A percentile compares a stretch with the other conserved stretches of the same genome.
Evolutionary conservation across 2,113 vertebrate species (phyloP).

Genomic region (Elanoides forficatus): DNA sequence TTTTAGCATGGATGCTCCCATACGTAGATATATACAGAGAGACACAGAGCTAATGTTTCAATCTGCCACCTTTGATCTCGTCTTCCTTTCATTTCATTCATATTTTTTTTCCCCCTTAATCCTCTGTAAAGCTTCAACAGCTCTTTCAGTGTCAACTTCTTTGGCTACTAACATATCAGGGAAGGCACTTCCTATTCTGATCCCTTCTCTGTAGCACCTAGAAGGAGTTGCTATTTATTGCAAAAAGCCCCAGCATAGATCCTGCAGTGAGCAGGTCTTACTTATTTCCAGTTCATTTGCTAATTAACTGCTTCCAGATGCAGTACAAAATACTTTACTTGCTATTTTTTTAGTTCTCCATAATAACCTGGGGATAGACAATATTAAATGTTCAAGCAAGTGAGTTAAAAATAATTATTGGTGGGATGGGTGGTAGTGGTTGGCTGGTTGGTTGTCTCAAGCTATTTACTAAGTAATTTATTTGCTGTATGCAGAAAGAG

Average conservation of each 20-base stretch:
- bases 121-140: neutral
- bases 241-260: neutral
- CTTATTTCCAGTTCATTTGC: conserved; percentile 45
- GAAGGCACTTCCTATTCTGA: neutral
- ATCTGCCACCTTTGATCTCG: neutral
- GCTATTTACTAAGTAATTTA: conserved; percentile 36
- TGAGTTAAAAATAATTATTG: neutral
- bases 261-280: neutral
- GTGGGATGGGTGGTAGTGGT: neutral
- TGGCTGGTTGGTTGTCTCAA: conserved; percentile 9
- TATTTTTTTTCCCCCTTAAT: neutral
- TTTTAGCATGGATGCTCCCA: neutral
- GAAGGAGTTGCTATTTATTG: neutral
- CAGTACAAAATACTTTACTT: conserved; percentile 1
- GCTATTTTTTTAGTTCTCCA: neutral
- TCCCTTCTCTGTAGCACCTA: neutral
- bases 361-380: neutral
- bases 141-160: neutral
- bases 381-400: conserved; percentile 1
- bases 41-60: neutral
- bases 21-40: neutral
- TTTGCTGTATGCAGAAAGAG: neutral
- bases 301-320: conserved; percentile 53
- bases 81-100: neutral
- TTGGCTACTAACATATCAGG: neutral